These are phyloP conservation scores for Psilanteris sp. DNA, from an alignment of 1,140 invertebrate genomes.

Conservation along the genomic window DNA sequence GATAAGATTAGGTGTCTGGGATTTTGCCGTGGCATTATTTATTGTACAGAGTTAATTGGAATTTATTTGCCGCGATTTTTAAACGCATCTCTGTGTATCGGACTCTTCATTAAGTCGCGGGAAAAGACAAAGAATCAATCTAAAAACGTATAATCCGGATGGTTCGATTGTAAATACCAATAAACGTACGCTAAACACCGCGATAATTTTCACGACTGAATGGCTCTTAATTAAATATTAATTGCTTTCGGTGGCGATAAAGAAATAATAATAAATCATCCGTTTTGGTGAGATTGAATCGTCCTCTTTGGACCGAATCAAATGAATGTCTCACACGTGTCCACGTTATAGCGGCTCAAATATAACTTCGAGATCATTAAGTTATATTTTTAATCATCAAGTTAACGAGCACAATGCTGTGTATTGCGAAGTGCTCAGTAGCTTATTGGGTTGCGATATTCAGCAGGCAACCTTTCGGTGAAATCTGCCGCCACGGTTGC, in stretches of 20 bases:
- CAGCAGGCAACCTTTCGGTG: slow-evolving; percentile 37
- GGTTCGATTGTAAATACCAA: too few relatives aligned
- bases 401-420: slow-evolving; percentile 52
- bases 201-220: too few relatives aligned
- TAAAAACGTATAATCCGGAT: too few relatives aligned
- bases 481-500: slow-evolving; percentile 54
- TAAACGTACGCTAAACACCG: too few relatives aligned
- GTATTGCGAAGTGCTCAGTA: slow-evolving; percentile 32
- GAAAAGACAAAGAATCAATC: too few relatives aligned
- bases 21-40: slow-evolving; percentile 47
- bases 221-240: too few relatives aligned
- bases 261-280: slow-evolving; percentile 20
- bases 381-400: slow-evolving; percentile 56
- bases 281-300: slow-evolving; percentile 36
- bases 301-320: slow-evolving; percentile 14
- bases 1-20: slow-evolving; percentile 53
- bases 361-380: slow-evolving; percentile 53
- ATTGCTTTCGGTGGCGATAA: too few relatives aligned
- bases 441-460: slow-evolving; percentile 59
- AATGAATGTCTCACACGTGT: slow-evolving; percentile 36
- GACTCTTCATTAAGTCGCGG: too few relatives aligned
- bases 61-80: slow-evolving; percentile 57
- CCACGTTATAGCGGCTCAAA: slow-evolving; percentile 18
- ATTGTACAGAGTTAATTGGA: slow-evolving; percentile 51
- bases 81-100: slow-evolving; percentile 24